phyloP scores from a whole-genome alignment of 1,140 invertebrate genomes.

The Eriocheir sinensis region DNA sequence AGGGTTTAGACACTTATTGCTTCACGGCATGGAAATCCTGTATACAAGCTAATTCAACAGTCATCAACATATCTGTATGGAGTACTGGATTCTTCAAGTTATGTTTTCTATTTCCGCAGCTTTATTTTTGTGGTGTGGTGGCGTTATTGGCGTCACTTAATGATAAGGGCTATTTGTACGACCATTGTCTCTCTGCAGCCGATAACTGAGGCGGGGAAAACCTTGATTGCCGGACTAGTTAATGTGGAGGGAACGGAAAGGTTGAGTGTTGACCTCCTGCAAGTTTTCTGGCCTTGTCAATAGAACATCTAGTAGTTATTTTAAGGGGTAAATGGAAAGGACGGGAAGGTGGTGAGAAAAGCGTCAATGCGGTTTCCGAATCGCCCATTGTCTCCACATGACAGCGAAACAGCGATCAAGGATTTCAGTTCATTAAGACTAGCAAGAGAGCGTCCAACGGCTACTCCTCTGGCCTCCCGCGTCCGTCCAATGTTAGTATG shows the following conservation, averaged over 20 bases:
- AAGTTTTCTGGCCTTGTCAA: no score
- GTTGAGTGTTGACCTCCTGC: no score
- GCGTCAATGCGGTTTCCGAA: background rate
- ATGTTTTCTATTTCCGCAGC: background rate
- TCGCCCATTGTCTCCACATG: background rate
- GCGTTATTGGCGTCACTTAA: slow-evolving; percentile 11
- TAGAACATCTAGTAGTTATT: no score
- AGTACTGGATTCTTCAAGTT: background rate
- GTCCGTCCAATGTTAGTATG: background rate
- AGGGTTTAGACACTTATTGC: slow-evolving; percentile 76
- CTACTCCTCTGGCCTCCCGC: background rate
- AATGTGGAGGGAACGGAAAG: background rate
- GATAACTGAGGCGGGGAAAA: slow-evolving; percentile 11
- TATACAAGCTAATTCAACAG: slow-evolving; percentile 75
- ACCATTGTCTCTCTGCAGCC: slow-evolving; percentile 7
- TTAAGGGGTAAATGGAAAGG: no score
- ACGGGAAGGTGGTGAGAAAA: background rate
- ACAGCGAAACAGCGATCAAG: slow-evolving; percentile 12
- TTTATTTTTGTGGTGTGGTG: slow-evolving; percentile 9
- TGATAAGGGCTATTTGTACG: background rate
- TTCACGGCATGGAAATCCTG: slow-evolving; percentile 72
- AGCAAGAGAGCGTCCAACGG: background rate
- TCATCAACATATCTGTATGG: slow-evolving; percentile 69
- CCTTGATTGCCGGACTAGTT: background rate
- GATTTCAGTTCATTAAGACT: background rate